Base-by-base conservation (phyloP, 2,113 vertebrate genomes). In the Varanus komodoensis region DNA sequence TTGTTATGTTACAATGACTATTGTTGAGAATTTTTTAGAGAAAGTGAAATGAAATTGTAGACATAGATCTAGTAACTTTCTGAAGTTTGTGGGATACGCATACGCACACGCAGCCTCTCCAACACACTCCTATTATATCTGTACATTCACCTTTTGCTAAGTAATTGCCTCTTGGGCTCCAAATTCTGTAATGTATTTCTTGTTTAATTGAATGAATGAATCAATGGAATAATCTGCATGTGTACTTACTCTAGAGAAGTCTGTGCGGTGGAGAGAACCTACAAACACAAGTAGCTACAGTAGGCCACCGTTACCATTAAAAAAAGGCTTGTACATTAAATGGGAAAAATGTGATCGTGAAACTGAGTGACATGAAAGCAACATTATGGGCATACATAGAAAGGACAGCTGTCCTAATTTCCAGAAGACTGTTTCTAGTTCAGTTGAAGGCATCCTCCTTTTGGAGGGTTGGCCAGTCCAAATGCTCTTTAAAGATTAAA, bases 11-110 rank as follows among this genome's bases (percentile, higher is more conserved):
- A 73, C 38, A 91, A 6, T n/a, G 4, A 67, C 2, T 64, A 4
- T 32, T 91, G 38, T 94, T 86, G 44, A 86, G 77, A 92, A 85
- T 50, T 50, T 89, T 84, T 27, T 85, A 84, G 81, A 82, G 38
- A 81, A 34, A 88, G 74, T 61, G 9, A 89, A 88, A 87, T 3
- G 61, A 89, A 93, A 79, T 57, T 71, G 14, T 68, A 32, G 81
- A 83, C n/a, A 29, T 71, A 82, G 48, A 38, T 89, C 74, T 84
- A 80, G 80, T 90, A 79, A 57, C 48, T 90, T 90, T 79, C 75
- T 86, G 75, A 79, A 86, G 38, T n/a, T 71, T 44, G 67, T 44
- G 67, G 34, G 82, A 54, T 84, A 34, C 69, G 23, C 52, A 85
- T 25, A 74, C 11, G 7, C 27, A 89, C 15, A 75, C 32, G n/a